Conservation (phyloP, 1,140 invertebrate genomes). For the Drosophila kohkoa region DNA sequence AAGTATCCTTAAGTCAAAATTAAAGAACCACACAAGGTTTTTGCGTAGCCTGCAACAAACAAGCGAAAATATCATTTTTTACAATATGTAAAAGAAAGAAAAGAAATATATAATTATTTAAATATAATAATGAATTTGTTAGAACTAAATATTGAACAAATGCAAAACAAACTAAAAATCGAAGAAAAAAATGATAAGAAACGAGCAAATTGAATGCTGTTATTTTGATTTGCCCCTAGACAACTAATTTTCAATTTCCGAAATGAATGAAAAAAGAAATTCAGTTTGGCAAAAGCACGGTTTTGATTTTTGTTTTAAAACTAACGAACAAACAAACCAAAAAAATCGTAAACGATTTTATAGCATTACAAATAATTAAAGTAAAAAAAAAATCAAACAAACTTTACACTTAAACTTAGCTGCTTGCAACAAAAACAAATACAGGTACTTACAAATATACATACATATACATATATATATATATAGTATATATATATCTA, state of each 20-base stretch:
- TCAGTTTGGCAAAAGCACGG: constrained; percentile 36
- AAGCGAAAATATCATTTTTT: constrained; percentile 76
- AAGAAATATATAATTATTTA: constrained; percentile 36
- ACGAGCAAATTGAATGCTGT: constrained; percentile 47
- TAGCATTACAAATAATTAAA: constrained; percentile 59
- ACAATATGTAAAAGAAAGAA: constrained; percentile 59
- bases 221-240: constrained; percentile 60
- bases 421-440: constrained; percentile 81
- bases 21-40: constrained; percentile 58
- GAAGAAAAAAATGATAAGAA: constrained; percentile 19
- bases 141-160: constrained; percentile 58
- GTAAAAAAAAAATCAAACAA: constrained; percentile 62
- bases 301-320: constrained; percentile 19
- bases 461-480: constrained; percentile 63
- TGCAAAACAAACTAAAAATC: constrained; percentile 42
- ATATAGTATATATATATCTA: constrained; percentile 47
- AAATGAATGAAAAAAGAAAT: constrained; percentile 11
- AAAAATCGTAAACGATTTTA: constrained; percentile 77
- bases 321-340: constrained; percentile 33
- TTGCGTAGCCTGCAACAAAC: constrained; percentile 59
- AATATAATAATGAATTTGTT: constrained; percentile 75
- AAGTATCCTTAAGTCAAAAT: constrained; percentile 45
- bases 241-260: constrained; percentile 20
- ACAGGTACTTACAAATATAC: constrained; percentile 81
- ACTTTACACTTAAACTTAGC: constrained; percentile 81